Base-by-base conservation (phyloP, 1,140 invertebrate species). In the Aricia agestis region DNA sequence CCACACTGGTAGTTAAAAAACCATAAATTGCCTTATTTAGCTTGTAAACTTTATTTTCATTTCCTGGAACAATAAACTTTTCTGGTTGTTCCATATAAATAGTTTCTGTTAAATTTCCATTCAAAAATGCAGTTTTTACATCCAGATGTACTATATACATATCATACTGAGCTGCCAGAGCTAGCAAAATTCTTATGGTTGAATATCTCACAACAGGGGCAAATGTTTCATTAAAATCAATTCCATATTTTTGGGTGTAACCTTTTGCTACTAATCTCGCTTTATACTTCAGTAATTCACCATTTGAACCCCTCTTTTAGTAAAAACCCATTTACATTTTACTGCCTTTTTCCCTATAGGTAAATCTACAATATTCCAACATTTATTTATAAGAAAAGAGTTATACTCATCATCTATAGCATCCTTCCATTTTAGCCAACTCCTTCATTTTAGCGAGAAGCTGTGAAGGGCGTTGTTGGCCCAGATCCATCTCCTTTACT, bases 171-270 rank as follows among this genome's bases (percentile, higher is more conserved):
- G 31, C 59, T 65, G 17, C 31, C 41, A 70, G 3, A 18, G 69
- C 69, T 42, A 70, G 36, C 18, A 70, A 63, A 10, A 41, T 61
- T 45, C 69, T 41, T 11, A 70, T 61, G 3, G 69, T 70, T 18
- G 69, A 70, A 70, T 65, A 41, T 42, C 61, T 63, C 6, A 65
- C 52, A 1, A 70, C 69, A 65, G 69, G 69, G 15, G 69, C 63
- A 18, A 65, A 70, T 19, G 69, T 70, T 45, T 70, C 69, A n/a
- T 70, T n/a, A 42, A 32, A 70, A 32, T 70, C 69, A 65, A 70
- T 18, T 13, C 69, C 69, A 66, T 66, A 66, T 31, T 19, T 66
- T 66, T 66, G 63, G 19, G 63, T 66, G 63, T 7, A 66, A 7
- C 63, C 63, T 31, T 66, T 66, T 5, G 63, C 63, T 13, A 66